phyloP scores from a whole-genome alignment of 2,797 vertebrate species.

The Cephalopachus bancanus region DNA sequence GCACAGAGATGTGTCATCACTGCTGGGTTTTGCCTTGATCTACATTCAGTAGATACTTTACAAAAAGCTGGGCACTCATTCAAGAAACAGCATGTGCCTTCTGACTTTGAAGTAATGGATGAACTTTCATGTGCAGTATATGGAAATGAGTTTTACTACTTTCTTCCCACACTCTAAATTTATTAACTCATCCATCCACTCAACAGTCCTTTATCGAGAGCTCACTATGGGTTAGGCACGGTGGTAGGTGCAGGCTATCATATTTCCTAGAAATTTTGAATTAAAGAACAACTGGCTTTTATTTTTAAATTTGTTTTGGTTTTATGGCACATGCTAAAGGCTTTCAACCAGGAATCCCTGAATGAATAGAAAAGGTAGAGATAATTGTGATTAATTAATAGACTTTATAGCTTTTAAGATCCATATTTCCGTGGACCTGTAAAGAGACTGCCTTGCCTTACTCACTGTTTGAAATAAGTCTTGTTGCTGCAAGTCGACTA shows the following conservation, averaged over 20 bases:
- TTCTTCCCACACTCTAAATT: not conserved
- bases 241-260: not conserved
- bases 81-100: not conserved
- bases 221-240: not conserved
- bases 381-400: conserved; percentile 28
- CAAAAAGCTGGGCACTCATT: conserved; percentile 4
- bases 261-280: conserved; percentile 36
- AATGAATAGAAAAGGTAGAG: conserved; percentile 36
- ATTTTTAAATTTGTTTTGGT: conserved; percentile 50
- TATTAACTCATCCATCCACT: not conserved
- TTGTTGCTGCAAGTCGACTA: not conserved
- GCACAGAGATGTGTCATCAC: conserved; percentile 61
- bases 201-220: not conserved
- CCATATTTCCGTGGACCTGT: not conserved
- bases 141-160: conserved; percentile 23
- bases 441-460: not conserved
- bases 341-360: conserved; percentile 35
- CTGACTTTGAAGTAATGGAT: conserved; percentile 56
- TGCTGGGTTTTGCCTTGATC: conserved; percentile 36
- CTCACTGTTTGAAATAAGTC: not conserved
- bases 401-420: not conserved
- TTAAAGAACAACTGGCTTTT: conserved; percentile 9
- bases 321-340: conserved; percentile 53
- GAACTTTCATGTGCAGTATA: not conserved
- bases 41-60: conserved; percentile 10